Evolutionary conservation across 2,888 invertebrate genomes (phyloP), one percentile per base, ranked within the genome.

Genomic region (Tenthredo distinguenda): DNA sequence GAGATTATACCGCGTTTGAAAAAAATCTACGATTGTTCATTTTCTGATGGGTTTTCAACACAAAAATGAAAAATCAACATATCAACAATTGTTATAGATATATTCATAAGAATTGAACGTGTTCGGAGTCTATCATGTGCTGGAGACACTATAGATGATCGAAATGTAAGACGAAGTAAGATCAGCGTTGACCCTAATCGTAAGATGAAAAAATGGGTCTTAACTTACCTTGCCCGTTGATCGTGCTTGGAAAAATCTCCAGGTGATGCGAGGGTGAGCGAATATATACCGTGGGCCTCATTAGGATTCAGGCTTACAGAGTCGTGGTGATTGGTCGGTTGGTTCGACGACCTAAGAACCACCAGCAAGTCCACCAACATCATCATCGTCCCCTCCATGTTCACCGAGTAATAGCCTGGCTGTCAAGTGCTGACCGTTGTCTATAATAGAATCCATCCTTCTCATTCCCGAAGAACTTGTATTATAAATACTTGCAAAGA

Each of bases 251-350:
- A 91, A 93, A 92, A 92, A 91, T 91, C 90, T 89, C 88, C 83
- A 88, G 87, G 88, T 87, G 89, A 87, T 86, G 86, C 86, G 87
- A 87, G 88, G 87, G 90, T 90, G 88, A 90, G 90, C 89, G 89
- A 90, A 92, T 92, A 92, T 93, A 93, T 93, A 93, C 90, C 89
- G 89, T 90, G 91, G 90, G 87, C 91, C 91, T 93, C 92, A 91
- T 92, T 92, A 91, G 90, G 92, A 93, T 93, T 93, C 93, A 91
- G 91, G 91, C 91, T 90, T 90, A 91, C 90, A 89, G 89, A 90
- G 88, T 88, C 87, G 87, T 87, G 89, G 91, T 90, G 91, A 93
- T 93, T 93, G 92, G 93, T 93, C 93, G 92, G 93, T 87, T 91
- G 89, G 93, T 92, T 92, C 92, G 91, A 90, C 92, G 92, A 93